Evolutionary conservation across 2,888 invertebrate genomes (phyloP).

Genomic region (Cephonodes hylas): DNA sequence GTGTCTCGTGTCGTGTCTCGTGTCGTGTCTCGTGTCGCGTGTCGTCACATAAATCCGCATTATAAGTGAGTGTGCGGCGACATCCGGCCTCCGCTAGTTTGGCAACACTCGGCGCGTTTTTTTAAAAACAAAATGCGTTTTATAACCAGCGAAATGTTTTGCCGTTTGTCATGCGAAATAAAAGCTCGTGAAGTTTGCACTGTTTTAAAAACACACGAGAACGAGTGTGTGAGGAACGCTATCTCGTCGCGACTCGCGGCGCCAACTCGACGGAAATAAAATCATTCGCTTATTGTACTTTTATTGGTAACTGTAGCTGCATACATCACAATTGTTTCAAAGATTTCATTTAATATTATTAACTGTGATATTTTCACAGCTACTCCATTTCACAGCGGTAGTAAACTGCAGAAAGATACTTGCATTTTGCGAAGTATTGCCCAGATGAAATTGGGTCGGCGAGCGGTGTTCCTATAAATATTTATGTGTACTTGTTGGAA

Average conservation of each 20-base stretch:
- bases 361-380: too few species aligned
- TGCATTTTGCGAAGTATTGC: too few species aligned
- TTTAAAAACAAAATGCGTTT: not conserved
- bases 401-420: too few species aligned
- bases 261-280: not conserved
- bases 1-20: not conserved
- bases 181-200: not conserved
- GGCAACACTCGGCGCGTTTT: not conserved
- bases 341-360: too few species aligned
- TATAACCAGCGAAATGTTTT: constrained; percentile 5
- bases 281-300: too few species aligned
- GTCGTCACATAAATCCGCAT: not conserved
- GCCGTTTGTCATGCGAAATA: constrained; percentile 6
- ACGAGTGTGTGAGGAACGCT: not conserved
- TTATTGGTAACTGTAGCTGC: too few species aligned
- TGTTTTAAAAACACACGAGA: constrained; percentile 1
- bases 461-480: too few species aligned
- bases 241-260: not conserved
- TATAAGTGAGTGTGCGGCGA: not conserved
- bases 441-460: too few species aligned
- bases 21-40: not conserved
- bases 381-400: too few species aligned
- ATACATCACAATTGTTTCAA: too few species aligned
- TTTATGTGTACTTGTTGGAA: too few species aligned
- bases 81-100: not conserved